A percentile compares a stretch with the other conserved stretches of the same genome.
Evolutionary conservation across 2,888 invertebrate species (phyloP).

Genomic region (Orthosia gothica): DNA sequence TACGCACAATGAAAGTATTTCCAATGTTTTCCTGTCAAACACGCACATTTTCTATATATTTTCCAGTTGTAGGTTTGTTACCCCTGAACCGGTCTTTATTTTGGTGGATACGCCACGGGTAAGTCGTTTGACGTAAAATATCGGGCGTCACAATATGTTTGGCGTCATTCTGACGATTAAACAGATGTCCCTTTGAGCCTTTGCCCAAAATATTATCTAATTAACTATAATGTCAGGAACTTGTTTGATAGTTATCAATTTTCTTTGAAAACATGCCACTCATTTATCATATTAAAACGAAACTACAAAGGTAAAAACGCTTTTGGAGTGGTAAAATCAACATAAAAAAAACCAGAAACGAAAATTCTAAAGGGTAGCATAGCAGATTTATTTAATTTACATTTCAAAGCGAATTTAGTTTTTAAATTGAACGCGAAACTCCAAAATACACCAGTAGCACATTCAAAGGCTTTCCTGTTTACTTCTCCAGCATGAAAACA

Average conservation of each 20-base stretch:
- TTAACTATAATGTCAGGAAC: constrained; percentile 20
- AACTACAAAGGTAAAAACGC: background rate
- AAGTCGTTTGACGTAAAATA: constrained; percentile 48
- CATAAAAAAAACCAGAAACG: background rate
- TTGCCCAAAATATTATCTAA: constrained; percentile 43
- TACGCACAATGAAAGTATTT: too few species aligned
- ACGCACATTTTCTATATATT: background rate
- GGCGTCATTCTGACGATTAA: constrained; percentile 46
- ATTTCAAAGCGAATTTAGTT: constrained; percentile 9
- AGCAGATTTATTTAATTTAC: background rate
- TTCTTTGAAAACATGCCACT: constrained; percentile 12
- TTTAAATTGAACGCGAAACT: constrained; percentile 4
- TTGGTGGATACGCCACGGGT: constrained; percentile 32
- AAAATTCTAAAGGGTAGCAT: background rate
- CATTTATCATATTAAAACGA: background rate
- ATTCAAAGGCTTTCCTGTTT: constrained; percentile 43
- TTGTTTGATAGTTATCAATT: constrained; percentile 16
- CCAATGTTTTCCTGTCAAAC: background rate
- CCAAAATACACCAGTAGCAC: background rate
- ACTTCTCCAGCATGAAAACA: constrained; percentile 36
- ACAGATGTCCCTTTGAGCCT: constrained; percentile 40
- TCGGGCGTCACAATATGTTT: constrained; percentile 30
- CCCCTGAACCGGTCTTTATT: constrained; percentile 31
- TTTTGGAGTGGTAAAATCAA: background rate
- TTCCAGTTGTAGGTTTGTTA: background rate